Evolutionary conservation across 35 echinoderm and acorn worm species (phyloP), one percentile per base, ranked within the genome.

Genomic region (Chiridota heheva): DNA sequence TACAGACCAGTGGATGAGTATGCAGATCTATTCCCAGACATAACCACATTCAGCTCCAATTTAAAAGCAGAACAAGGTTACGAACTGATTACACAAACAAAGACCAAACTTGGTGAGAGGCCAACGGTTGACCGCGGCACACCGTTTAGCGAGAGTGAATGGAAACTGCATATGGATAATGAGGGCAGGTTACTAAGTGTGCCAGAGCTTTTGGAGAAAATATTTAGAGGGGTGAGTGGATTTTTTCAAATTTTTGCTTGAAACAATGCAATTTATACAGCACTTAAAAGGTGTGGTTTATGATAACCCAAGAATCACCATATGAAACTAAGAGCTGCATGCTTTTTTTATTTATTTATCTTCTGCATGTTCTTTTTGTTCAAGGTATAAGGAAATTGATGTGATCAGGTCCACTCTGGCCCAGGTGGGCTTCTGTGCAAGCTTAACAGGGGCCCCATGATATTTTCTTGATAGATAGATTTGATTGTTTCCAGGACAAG

Each of bases 161-260:
- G 94, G 94, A 63, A 61, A 29, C 20, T 26, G 6, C 73, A 82
- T 64, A 29, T 72, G 42, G 94, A 97, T 57, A 77, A 67, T 68
- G 85, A 91, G 1, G 94, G 94, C 18, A 83, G 94, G 62, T 59
- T 97, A 26, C 45, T 60, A 2, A 80, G 84, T 72, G 81, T 97
- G n/a, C 10, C 44, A 38, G 80, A 84, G 0, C 51, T 97, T 16
- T 68, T 78, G 56, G 70, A 84, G 47, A 97, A 68, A 47, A 97
- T 97, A 78, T 97, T 97, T 75, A 78, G 73, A 88, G 94, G 94
- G 84, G 94, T 97, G 77, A 78, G 88, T 64, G 3, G 5, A 0
- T 31, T 0, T 20, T 4, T 34, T 16, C 4, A 13, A 42, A 4
- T 60, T 4, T 60, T 7, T 60, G 62, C 0, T 65, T 16, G 36